Conservation (phyloP, 2,888 invertebrate species). For the Coelopa pilipes region DNA sequence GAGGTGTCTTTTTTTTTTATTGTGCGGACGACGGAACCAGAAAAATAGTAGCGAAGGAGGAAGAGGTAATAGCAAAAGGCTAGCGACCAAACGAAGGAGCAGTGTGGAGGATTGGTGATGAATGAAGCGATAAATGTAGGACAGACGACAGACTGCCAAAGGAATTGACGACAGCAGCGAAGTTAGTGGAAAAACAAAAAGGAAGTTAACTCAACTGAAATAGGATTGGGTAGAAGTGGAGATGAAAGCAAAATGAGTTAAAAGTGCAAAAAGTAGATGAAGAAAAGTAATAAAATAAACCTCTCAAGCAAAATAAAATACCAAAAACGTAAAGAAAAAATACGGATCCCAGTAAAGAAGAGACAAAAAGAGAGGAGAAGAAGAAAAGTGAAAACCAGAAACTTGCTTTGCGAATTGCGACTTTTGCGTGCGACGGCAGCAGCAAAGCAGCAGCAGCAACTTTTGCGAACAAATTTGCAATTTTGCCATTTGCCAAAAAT, state of each 20-base stretch:
- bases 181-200: slow-evolving; percentile 33
- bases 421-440: slow-evolving; percentile 39
- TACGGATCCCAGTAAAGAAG: not conserved
- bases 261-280: slow-evolving; percentile 24
- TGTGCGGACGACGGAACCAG: not conserved
- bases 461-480: not conserved
- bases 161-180: slow-evolving; percentile 24
- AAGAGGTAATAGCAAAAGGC: not conserved
- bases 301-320: slow-evolving; percentile 21
- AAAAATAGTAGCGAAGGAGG: not conserved
- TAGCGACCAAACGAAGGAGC: not conserved
- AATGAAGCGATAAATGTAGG: slow-evolving; percentile 15
- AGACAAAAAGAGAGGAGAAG: slow-evolving; percentile 16
- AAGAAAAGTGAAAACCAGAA: slow-evolving; percentile 56
- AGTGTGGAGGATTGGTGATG: slow-evolving; percentile 12
- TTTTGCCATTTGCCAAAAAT: slow-evolving; percentile 8
- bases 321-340: slow-evolving; percentile 8
- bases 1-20: slow-evolving; percentile 9
- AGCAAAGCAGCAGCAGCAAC: slow-evolving; percentile 12
- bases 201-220: slow-evolving; percentile 30
- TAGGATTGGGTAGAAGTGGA: not conserved
- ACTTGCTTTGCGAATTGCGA: slow-evolving; percentile 38
- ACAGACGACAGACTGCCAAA: slow-evolving; percentile 4
- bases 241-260: slow-evolving; percentile 25
- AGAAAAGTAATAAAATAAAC: slow-evolving; percentile 20